Evolutionary conservation across 2,888 invertebrate species (phyloP).

Genomic region (Spodoptera littoralis): DNA sequence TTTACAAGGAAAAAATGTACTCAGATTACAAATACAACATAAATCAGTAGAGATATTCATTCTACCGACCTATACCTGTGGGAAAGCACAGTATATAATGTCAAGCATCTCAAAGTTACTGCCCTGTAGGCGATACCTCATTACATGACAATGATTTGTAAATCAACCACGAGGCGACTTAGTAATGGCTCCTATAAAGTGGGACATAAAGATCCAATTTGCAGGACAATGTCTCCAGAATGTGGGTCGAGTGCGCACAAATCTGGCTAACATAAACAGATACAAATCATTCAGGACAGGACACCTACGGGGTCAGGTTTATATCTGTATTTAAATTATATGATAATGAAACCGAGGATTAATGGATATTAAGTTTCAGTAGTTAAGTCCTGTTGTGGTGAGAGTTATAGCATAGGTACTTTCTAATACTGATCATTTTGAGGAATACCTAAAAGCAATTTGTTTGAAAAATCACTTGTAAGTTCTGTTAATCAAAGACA

Average conservation of each 20-base stretch:
- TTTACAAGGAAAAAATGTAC: constrained; percentile 34
- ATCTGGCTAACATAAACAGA: constrained; percentile 46
- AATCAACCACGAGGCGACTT: constrained; percentile 43
- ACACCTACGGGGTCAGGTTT: constrained; percentile 50
- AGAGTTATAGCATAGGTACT: too few species aligned
- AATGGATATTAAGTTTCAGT: constrained; percentile 17
- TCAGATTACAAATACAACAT: constrained; percentile 35
- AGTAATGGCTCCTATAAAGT: constrained; percentile 34
- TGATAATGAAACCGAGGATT: constrained; percentile 35
- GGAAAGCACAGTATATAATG: constrained; percentile 31
- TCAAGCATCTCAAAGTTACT: constrained; percentile 35
- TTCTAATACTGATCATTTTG: too few species aligned
- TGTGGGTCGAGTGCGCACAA: constrained; percentile 35
- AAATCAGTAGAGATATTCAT: constrained; percentile 32
- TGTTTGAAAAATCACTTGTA: too few species aligned
- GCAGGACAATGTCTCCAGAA: constrained; percentile 50
- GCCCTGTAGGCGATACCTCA: constrained; percentile 39
- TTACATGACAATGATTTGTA: constrained; percentile 56
- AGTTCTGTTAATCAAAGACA: too few species aligned
- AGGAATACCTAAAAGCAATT: too few species aligned
- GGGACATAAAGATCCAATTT: constrained; percentile 43
- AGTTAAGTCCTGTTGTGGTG: neutral
- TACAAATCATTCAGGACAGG: constrained; percentile 52
- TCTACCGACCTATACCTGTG: constrained; percentile 27
- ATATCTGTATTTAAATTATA: constrained; percentile 34